These are phyloP conservation scores for Zaprionus ghesquierei DNA, from an alignment of 1,140 invertebrate species.

Conservation along the genomic window DNA sequence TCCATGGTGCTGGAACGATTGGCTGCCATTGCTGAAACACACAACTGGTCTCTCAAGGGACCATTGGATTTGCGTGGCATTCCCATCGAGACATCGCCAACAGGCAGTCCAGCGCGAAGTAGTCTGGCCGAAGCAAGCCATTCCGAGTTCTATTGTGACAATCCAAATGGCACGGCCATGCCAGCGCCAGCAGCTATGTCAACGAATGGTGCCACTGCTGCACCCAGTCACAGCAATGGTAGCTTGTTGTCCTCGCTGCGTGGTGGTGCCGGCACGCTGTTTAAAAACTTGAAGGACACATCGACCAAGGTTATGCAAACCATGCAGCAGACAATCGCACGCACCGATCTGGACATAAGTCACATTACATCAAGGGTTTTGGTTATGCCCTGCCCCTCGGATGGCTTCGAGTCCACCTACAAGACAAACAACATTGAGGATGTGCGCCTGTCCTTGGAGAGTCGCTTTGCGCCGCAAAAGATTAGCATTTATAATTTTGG, in stretches of 20 bases:
- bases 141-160: constrained; percentile 78
- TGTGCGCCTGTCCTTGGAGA: constrained; percentile 89
- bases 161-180: constrained; percentile 27
- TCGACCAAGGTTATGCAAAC: constrained; percentile 98
- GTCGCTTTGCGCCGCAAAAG: constrained; percentile 88
- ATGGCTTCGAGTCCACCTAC: constrained; percentile 96
- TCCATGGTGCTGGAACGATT: constrained; percentile 91
- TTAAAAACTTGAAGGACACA: constrained; percentile 98
- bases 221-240: constrained; percentile 72
- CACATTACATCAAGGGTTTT: constrained; percentile 94
- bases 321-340: constrained; percentile 95
- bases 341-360: constrained; percentile 94
- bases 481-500: constrained; percentile 92
- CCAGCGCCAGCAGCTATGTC: constrained; percentile 17
- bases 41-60: constrained; percentile 90
- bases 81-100: constrained; percentile 65
- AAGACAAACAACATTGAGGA: constrained; percentile 97
- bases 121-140: constrained; percentile 55
- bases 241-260: constrained; percentile 92
- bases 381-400: constrained; percentile 97
- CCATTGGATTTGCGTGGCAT: constrained; percentile 82
- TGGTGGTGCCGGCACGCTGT: constrained; percentile 92
- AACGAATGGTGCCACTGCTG: constrained; percentile 29
- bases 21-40: constrained; percentile 93
- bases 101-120: constrained; percentile 62